Evolutionary conservation across 2,888 invertebrate species (phyloP), one percentile per base, ranked within the genome.

Genomic region (Hirtodrosophila cameraria): DNA sequence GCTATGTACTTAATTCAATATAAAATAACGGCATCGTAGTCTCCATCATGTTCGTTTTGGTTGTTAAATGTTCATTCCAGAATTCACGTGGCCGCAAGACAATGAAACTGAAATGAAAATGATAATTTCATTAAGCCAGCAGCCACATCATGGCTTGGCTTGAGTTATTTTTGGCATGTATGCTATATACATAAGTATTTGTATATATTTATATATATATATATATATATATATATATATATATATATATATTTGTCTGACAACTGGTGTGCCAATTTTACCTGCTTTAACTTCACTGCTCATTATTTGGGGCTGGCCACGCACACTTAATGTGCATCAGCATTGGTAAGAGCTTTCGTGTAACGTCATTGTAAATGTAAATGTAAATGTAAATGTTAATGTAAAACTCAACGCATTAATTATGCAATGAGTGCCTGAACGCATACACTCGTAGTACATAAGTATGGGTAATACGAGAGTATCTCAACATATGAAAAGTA

Each of bases 81-180:
- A 64, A 58, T 78, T 52, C 28, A 57, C 50, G 41, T 38, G 42
- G 33, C 69, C 59, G 43, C 38, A 57, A 61, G 82, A 79, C 68
- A 82, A 85, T 55, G 62, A 58, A 49, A 46, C 55, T 60, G 53
- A 64, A 83, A 83, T 65, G 60, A 48, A 67, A 83, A 79, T 63
- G 60, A 84, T 86, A 84, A 84, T 84, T 81, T 86, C 64, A 84
- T 86, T 86, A 86, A 86, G 78, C 68, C 45, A 13, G 27, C 55
- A 53, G 49, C 38, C 20, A 30, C 41, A 27, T 30, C 38, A 62
- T 45, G 15, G 45, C 7, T 49, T 13, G 48, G 11, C 67, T 63
- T 53, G 33, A 52, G 41, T 42, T 39, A 41, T 23, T 12, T n/a
- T 11, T 23, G 18, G 13, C 12, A 42, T 18, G 27, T 5, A 11